Conservation (phyloP, 64 coral and sea anemone genomes). For the Montipora efflorescens region DNA sequence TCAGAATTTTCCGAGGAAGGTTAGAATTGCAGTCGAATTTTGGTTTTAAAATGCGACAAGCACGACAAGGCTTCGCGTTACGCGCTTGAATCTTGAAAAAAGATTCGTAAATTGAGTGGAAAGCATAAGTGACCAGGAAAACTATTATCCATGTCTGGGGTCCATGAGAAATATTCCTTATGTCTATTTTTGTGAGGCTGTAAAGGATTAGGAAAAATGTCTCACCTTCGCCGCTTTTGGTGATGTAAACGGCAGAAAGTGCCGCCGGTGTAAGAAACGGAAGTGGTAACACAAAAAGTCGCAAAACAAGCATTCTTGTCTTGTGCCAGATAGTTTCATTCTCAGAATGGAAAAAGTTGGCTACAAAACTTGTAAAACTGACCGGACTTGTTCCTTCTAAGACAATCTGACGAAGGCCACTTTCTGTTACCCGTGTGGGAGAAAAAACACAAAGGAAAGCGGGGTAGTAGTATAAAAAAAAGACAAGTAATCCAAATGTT, state of each 20-base stretch:
- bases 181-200: background rate
- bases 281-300: background rate
- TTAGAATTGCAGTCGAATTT: background rate
- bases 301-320: background rate
- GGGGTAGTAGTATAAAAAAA: background rate
- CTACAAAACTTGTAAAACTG: background rate
- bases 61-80: too few relatives aligned
- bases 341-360: background rate
- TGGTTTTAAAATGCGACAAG: too few relatives aligned
- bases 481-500: too few relatives aligned
- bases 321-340: background rate
- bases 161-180: too few relatives aligned
- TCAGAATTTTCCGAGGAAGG: background rate
- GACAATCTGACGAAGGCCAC: background rate
- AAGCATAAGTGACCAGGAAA: background rate
- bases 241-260: background rate
- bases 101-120: conserved; percentile 3
- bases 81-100: background rate
- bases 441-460: background rate
- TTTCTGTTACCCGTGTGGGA: background rate
- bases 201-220: too few relatives aligned
- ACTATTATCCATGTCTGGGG: background rate
- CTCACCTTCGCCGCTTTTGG: too few relatives aligned
- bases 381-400: conserved; percentile 17
- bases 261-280: background rate